Base-by-base conservation (phyloP, 2,113 vertebrate species). In the Acanthisitta chloris region DNA sequence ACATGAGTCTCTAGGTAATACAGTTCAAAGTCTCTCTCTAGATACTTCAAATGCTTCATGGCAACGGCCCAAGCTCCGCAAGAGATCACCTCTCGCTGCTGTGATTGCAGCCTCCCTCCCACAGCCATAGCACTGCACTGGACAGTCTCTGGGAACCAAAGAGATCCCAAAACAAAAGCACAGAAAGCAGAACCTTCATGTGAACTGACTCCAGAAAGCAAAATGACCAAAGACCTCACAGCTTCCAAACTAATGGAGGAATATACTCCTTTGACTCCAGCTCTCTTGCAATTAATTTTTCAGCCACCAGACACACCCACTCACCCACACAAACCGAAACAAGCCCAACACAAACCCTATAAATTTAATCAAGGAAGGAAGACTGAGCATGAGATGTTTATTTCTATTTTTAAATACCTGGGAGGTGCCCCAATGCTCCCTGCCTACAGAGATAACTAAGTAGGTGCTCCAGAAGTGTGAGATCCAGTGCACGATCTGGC, bases 321-420 rank as follows among this genome's bases (percentile, higher is more conserved):
- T 84, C 91, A 87, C 91, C 86, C 91, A 95, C 96, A 95, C 91
- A 95, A 93, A 94, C 92, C 82, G 90, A 96, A 95, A 92, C 86
- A 93, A 94, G 86, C 67, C 58, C 76, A 90, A 84, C 79, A 78
- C 66, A 88, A 95, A 87, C 77, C 43, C 77, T 69, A 31, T 17
- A 72, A 74, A 92, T 69, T 96, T 91, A 91, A 96, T 95, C 89
- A 94, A 87, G 86, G 91, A 95, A 95, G 77, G 78, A 96, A 96
- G 57, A 95, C 45, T 18, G 1, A 76, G 77, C 29, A 67, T 26
- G 70, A 92, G 81, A 92, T 79, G 91, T 93, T 95, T 95, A 92
- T 65, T 91, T 95, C 92, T 97, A 96, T 97, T 97, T 97, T 96
- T 96, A 97, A 94, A 81, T 52, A 49, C 52, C 17, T 81, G 91